Evolutionary conservation across 2,113 vertebrate species (phyloP), one percentile per base, ranked within the genome.

Genomic region (Uria lomvia): DNA sequence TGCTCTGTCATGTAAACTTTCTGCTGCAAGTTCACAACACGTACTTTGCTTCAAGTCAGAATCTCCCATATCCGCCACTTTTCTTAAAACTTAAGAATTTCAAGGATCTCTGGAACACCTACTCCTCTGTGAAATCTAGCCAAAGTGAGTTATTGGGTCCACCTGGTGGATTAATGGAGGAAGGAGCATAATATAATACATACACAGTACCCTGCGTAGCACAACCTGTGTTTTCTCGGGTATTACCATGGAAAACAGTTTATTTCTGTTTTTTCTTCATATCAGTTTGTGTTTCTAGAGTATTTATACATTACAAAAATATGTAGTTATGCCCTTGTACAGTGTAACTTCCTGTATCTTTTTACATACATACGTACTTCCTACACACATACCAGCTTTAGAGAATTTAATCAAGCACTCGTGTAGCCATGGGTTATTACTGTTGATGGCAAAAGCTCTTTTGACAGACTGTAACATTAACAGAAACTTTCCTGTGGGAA

Each of bases 351-450:
- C 60, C 59, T 59, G 1, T n/a, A 67, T 32, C 47, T 77, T 74
- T 79, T 86, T 21, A 76, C 74, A 68, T 27, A 73, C 15, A 7
- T 19, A 52, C 0, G 2, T 43, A 84, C 26, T 87, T 89, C 38
- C 78, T 88, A 86, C 47, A 91, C 71, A 98, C 97, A 59, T 97
- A 98, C 98, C 98, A 80, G 97, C 97, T 96, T 98, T 98, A 92
- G 98, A 98, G 96, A 98, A 98, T 60, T 96, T 98, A 97, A 98
- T 98, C 97, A 98, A 97, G 96, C 98, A 98, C 92, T 98, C 98
- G 22, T 98, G 98, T 70, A 98, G 97, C 98, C 98, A 97, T 2
- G 98, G 98, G 67, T 98, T 97, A 97, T 98, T 98, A 79, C 93
- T 93, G 83, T 98, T 92, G 52, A 98, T 98, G 21, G 98, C 97